Evolutionary conservation across 2,888 invertebrate species (phyloP).

Genomic region (Argyresthia albistria): DNA sequence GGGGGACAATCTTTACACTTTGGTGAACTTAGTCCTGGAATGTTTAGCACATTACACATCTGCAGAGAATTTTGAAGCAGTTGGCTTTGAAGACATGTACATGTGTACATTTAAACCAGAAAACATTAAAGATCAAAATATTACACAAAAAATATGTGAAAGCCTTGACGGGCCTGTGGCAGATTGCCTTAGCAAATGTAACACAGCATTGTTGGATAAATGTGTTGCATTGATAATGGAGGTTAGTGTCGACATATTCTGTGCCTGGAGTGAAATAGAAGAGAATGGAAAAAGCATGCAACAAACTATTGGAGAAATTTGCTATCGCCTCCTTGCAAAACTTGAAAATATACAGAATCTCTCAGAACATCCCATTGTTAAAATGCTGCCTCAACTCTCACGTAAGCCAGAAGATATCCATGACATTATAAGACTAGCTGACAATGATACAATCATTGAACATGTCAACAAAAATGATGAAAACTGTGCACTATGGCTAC

Average conservation of each 20-base stretch:
- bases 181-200: conserved; percentile 34
- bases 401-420: conserved; percentile 38
- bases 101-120: conserved; percentile 30
- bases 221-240: conserved; percentile 46
- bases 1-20: conserved; percentile 32
- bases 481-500: conserved; percentile 36
- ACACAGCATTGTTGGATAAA: conserved; percentile 34
- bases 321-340: conserved; percentile 32
- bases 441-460: conserved; percentile 28
- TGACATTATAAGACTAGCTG: conserved; percentile 37
- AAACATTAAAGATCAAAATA: conserved; percentile 17
- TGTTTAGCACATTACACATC: conserved; percentile 29
- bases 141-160: conserved; percentile 24
- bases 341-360: conserved; percentile 23
- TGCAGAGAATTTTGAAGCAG: conserved; percentile 23
- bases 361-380: conserved; percentile 38
- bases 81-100: conserved; percentile 29
- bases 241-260: conserved; percentile 53
- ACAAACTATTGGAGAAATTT: conserved; percentile 43
- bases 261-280: conserved; percentile 59
- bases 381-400: conserved; percentile 45
- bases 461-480: conserved; percentile 29
- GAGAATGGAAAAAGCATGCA: conserved; percentile 45
- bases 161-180: conserved; percentile 24
- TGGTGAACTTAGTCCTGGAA: conserved; percentile 27